phyloP scores from a whole-genome alignment of 2,797 vertebrate genomes.

The Thamnophis elegans region DNA sequence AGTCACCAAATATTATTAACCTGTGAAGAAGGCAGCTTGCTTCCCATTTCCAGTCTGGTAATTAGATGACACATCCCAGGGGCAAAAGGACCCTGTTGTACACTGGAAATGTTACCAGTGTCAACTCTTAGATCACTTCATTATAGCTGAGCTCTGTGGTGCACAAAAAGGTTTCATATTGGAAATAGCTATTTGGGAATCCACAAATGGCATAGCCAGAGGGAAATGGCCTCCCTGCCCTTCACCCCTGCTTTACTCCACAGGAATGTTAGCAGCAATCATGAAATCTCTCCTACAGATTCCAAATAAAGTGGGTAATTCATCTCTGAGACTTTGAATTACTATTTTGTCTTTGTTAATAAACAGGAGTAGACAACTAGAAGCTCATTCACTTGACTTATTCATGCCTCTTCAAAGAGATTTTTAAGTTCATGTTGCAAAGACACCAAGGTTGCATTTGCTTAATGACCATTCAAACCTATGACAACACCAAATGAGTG shows the following conservation, averaged over 20 bases:
- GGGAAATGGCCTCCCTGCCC: background rate
- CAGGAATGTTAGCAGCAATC: background rate
- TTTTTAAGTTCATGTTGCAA: background rate
- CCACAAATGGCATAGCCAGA: background rate
- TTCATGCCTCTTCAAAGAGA: background rate
- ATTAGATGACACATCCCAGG: constrained; percentile 26
- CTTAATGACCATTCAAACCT: background rate
- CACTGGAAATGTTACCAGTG: constrained; percentile 12
- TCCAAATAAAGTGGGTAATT: background rate
- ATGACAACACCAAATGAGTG: background rate
- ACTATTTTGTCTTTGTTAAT: background rate
- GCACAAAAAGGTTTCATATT: background rate
- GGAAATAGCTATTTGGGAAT: background rate
- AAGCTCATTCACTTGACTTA: background rate
- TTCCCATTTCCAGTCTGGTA: constrained; percentile 19
- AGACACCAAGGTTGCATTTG: background rate
- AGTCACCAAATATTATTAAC: constrained; percentile 43
- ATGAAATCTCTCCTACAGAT: background rate
- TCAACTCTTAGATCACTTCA: constrained; percentile 32
- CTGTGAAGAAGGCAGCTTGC: constrained; percentile 18
- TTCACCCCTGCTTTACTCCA: background rate
- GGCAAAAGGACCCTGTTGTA: constrained; percentile 18
- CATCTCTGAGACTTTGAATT: background rate
- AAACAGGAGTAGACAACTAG: background rate
- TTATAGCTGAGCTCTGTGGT: constrained; percentile 3